These are phyloP conservation scores for Brachymystax lenok DNA, from an alignment of 2,797 vertebrate genomes.

Conservation along the genomic window DNA sequence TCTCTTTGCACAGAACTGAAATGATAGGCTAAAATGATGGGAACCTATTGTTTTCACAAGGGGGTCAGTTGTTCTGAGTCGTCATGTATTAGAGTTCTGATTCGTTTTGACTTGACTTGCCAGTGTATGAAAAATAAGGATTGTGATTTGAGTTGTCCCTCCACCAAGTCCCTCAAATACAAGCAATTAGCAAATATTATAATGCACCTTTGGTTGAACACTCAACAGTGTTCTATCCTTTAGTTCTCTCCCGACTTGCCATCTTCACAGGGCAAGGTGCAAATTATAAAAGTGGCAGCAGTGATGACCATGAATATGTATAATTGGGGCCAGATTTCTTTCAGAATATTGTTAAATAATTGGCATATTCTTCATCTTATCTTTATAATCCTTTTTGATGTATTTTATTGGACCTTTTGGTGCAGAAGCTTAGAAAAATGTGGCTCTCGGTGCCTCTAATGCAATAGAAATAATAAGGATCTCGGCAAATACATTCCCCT, in stretches of 20 bases:
- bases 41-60: not conserved
- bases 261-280: not conserved
- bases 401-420: not conserved
- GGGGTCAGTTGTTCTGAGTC: constrained; percentile 9
- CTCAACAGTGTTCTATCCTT: not conserved
- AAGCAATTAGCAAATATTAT: not conserved
- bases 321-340: not conserved
- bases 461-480: not conserved
- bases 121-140: constrained; percentile 8
- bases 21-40: constrained; percentile 17
- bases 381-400: not conserved
- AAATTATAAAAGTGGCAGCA: not conserved
- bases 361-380: not conserved
- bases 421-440: not conserved
- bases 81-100: not conserved
- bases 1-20: constrained; percentile 32
- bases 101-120: constrained; percentile 10
- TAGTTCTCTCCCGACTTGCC: constrained; percentile 1
- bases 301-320: not conserved
- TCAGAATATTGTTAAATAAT: not conserved
- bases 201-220: not conserved
- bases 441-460: constrained; percentile 2
- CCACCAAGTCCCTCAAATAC: not conserved
- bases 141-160: not conserved
- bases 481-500: not conserved